Evolutionary conservation across 1,140 invertebrate genomes (phyloP), one percentile per base, ranked within the genome.

Genomic region (Apis cerana): DNA sequence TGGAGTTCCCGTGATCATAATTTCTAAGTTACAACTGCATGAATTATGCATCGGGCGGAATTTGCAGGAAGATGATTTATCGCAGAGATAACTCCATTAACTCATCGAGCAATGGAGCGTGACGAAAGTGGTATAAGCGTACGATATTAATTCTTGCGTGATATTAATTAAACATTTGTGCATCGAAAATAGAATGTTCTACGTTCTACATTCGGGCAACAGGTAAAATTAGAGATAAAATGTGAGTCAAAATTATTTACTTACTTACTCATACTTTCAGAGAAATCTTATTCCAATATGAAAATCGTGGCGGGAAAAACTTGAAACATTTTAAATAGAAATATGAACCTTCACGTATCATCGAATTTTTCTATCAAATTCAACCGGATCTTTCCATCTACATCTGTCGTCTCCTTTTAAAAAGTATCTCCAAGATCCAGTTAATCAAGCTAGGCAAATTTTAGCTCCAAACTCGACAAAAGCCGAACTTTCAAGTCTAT

Each of bases 51-150:
- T 81, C 17, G 62, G 27, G 27, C 33, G 11, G 43, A 13, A 58
- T 58, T 59, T 67, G 21, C 62, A 33, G 15, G 64, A 81, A 19
- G 54, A 81, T 62, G 62, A 80, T 80, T 80, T 67, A 80, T 80
- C 61, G 62, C n/a, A 11, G 11, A 33, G 64, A 58, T 75, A 75
- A 64, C 54, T 81, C 19, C 23, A 59, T 59, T 23, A 58, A 75
- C 19, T 48, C 43, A 65, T 75, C 54, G 54, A 9, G 43, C 62
- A 67, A 43, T 81, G 62, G 43, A 75, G 62, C 56, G 50, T 67
- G 70, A 52, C 70, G 48, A 75, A 81, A 62, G 69, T 74, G 68
- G 50, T 80, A 80, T 64, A 65, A 65, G 33, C 64, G 52, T 61
- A 65, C 52, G 27, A 64, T 58, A 74, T 59, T 75, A 81, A 81